A percentile compares a stretch with the other conserved stretches of the same genome.
These are phyloP conservation scores for Chironomus tepperi DNA, from an alignment of 1,140 invertebrate species.

Conservation along the genomic window DNA sequence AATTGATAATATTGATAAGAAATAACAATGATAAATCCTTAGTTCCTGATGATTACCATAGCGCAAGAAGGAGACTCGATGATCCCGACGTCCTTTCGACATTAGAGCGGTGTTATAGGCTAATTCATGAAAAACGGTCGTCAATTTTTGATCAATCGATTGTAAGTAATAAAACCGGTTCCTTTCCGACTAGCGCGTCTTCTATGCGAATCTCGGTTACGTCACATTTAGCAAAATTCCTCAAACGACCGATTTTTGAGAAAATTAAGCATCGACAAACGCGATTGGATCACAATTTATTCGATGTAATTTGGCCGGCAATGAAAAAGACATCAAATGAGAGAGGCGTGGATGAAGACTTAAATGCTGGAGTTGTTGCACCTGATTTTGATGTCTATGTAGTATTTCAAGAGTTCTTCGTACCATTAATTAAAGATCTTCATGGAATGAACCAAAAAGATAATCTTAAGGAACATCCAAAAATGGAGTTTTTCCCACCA, in stretches of 20 bases:
- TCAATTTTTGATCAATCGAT: slow-evolving; percentile 24
- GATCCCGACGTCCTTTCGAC: slow-evolving; percentile 57
- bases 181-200: slow-evolving; percentile 45
- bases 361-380: slow-evolving; percentile 59
- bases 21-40: slow-evolving; percentile 21
- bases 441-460: slow-evolving; percentile 57
- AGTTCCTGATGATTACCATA: slow-evolving; percentile 60
- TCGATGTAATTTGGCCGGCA: slow-evolving; percentile 72
- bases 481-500: slow-evolving; percentile 47
- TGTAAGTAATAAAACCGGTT: slow-evolving; percentile 30
- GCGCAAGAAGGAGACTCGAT: slow-evolving; percentile 56
- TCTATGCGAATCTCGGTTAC: slow-evolving; percentile 49
- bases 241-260: slow-evolving; percentile 59
- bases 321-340: slow-evolving; percentile 53
- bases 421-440: slow-evolving; percentile 68
- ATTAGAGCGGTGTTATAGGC: slow-evolving; percentile 59
- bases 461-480: slow-evolving; percentile 51
- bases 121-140: slow-evolving; percentile 49
- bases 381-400: slow-evolving; percentile 76
- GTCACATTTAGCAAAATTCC: slow-evolving; percentile 53
- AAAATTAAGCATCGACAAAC: slow-evolving; percentile 58
- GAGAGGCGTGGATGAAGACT: slow-evolving; percentile 52
- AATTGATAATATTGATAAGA: too few relatives aligned
- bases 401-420: slow-evolving; percentile 66
- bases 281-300: slow-evolving; percentile 65